Evolutionary conservation across 2,113 vertebrate species (phyloP).

Genomic region (Sclerurus mexicanus): DNA sequence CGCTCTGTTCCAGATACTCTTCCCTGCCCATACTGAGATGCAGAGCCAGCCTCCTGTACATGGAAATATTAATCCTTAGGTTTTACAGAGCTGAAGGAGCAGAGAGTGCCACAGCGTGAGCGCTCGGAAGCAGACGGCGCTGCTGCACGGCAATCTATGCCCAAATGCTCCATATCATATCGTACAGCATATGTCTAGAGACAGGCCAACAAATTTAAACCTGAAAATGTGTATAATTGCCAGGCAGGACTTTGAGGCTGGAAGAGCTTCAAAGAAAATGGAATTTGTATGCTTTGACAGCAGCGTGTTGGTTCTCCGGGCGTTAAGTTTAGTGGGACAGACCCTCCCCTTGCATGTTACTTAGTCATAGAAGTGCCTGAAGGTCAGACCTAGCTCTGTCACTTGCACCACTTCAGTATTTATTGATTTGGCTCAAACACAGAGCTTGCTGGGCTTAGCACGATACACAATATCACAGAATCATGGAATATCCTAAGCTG

Average conservation of each 20-base stretch:
- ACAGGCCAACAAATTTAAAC: constrained; percentile 30
- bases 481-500: neutral
- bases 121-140: neutral
- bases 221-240: constrained; percentile 21
- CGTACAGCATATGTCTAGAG: constrained; percentile 18
- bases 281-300: neutral
- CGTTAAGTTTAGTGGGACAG: neutral
- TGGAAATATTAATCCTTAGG: neutral
- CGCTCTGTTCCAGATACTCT: neutral
- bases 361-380: neutral
- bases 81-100: neutral
- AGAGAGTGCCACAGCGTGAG: neutral
- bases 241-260: constrained; percentile 32
- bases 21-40: neutral
- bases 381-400: neutral
- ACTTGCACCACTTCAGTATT: neutral
- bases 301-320: neutral
- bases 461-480: neutral
- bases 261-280: constrained; percentile 10
- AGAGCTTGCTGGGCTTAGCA: neutral
- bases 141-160: neutral
- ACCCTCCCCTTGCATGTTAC: neutral
- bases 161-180: constrained; percentile 7
- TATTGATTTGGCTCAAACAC: constrained; percentile 11
- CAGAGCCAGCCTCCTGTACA: neutral